Percentiles rank a stretch among this genome's conserved stretches.
These are phyloP conservation scores for Coracias cyanogaster DNA, from an alignment of 2,797 vertebrate genomes.

Conservation along the genomic window DNA sequence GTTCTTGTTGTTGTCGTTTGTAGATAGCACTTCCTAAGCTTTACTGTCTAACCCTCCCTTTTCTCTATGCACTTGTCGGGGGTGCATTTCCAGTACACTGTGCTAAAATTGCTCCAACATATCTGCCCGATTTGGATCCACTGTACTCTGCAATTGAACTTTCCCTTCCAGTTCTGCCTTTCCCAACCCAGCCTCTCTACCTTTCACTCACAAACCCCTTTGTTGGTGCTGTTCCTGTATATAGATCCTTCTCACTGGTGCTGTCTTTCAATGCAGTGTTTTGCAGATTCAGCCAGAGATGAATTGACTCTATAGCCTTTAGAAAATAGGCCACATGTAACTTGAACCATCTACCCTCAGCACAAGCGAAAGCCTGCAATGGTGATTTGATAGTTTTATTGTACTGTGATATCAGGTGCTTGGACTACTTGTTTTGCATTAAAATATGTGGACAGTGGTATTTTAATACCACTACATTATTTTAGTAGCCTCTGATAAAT, in stretches of 20 bases:
- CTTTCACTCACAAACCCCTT: not conserved
- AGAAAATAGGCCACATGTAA: not conserved
- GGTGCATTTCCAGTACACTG: rapidly evolving
- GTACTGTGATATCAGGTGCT: not conserved
- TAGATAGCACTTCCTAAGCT: not conserved
- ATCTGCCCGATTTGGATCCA: not conserved
- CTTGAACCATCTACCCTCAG: not conserved
- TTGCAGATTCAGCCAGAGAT: not conserved
- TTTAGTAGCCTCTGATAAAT: not conserved
- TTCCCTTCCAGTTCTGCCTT: not conserved
- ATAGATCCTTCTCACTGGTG: not conserved
- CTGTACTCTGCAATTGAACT: not conserved
- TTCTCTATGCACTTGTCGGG: not conserved
- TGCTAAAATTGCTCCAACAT: not conserved
- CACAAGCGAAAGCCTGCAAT: not conserved
- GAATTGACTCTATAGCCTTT: not conserved
- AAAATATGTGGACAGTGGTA: not conserved
- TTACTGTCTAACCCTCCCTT: not conserved
- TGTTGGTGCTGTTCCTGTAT: not conserved
- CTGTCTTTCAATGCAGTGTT: rapidly evolving
- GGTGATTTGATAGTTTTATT: not conserved
- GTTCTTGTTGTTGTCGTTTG: too few relatives aligned
- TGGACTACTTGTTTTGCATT: not conserved
- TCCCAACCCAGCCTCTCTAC: not conserved
- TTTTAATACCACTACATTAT: not conserved